Evolutionary conservation across 2,888 invertebrate species (phyloP).

Genomic region (Thumatha senex): DNA sequence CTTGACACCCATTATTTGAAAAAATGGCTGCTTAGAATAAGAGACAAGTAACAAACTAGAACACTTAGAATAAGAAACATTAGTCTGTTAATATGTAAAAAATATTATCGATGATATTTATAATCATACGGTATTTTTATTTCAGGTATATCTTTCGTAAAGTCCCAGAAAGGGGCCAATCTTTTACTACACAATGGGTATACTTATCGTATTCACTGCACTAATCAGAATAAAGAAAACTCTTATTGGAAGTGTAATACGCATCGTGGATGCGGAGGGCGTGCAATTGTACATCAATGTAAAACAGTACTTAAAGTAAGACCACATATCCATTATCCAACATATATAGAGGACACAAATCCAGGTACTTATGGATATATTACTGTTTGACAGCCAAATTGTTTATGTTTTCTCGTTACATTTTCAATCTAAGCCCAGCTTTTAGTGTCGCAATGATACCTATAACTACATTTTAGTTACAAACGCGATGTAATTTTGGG

Average conservation of each 20-base stretch:
- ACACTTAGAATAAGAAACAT: too few species aligned
- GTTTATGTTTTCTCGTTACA: too few species aligned
- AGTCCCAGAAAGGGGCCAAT: background rate
- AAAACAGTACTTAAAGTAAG: background rate
- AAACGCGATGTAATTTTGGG: too few species aligned
- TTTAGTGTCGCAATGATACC: too few species aligned
- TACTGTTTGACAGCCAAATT: too few species aligned
- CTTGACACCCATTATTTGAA: too few species aligned
- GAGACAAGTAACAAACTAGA: too few species aligned
- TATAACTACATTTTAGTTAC: too few species aligned
- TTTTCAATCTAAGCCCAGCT: too few species aligned
- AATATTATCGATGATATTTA: too few species aligned
- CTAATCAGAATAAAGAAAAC: background rate
- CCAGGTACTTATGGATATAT: background rate
- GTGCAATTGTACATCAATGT: background rate
- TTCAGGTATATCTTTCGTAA: slow-evolving; percentile 1
- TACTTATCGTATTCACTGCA: slow-evolving; percentile 4
- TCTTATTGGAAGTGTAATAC: background rate
- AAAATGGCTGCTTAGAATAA: too few species aligned
- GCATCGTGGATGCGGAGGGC: background rate
- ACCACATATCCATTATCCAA: background rate
- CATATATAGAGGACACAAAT: too few species aligned
- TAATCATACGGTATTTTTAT: background rate
- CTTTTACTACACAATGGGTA: background rate
- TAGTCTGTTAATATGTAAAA: background rate